Conservation (phyloP, 2,888 invertebrate genomes). For the Gibbula magus region DNA sequence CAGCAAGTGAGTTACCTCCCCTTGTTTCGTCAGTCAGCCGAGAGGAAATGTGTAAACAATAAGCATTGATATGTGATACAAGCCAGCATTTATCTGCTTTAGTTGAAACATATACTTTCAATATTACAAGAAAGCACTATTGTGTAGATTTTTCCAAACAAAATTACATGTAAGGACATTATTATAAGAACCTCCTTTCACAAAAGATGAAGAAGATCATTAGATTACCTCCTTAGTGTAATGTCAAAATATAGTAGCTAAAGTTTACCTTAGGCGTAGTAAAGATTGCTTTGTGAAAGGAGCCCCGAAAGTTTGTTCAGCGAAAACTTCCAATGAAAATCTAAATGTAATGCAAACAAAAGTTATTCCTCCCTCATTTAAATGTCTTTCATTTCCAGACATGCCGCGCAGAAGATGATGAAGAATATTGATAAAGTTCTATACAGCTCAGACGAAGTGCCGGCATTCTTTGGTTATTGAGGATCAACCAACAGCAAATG, state of each 20-base stretch:
- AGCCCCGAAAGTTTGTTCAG: background rate
- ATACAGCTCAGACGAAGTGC: constrained; percentile 63
- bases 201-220: too few species aligned
- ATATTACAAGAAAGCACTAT: too few species aligned
- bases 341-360: too few species aligned
- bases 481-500: background rate
- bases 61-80: background rate
- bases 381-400: constrained; percentile 46
- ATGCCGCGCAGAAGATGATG: constrained; percentile 67
- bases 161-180: too few species aligned
- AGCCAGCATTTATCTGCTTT: background rate
- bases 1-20: constrained; percentile 65
- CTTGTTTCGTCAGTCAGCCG: background rate
- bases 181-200: too few species aligned
- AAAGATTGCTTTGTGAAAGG: too few species aligned
- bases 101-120: background rate
- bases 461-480: constrained; percentile 30
- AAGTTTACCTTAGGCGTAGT: too few species aligned
- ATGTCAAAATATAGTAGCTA: too few species aligned
- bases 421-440: constrained; percentile 58
- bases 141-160: too few species aligned
- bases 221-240: too few species aligned
- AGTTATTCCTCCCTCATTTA: too few species aligned
- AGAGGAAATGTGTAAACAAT: background rate
- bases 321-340: too few species aligned